Conservation (phyloP, 1,140 invertebrate species). For the Apocrypta bakeri region DNA sequence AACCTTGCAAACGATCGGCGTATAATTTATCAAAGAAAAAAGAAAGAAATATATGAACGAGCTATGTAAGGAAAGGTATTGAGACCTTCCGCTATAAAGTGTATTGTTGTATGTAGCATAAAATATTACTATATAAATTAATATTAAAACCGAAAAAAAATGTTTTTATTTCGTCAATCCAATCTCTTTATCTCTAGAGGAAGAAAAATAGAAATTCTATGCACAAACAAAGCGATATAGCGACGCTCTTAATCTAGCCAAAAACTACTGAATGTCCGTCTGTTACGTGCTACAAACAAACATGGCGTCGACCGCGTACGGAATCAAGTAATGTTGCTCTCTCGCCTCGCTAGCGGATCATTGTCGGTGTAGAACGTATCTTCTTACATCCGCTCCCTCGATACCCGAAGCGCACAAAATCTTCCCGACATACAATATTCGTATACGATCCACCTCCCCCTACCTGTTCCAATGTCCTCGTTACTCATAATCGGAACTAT, state of each 20-base stretch:
- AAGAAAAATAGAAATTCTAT: background rate
- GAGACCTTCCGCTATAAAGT: constrained; percentile 45
- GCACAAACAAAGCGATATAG: too few species aligned
- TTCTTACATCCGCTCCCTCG: background rate
- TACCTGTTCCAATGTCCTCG: background rate
- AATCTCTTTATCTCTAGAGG: background rate
- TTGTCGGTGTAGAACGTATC: background rate
- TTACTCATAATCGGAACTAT: background rate
- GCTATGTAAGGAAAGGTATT: constrained; percentile 15
- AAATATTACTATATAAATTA: constrained; percentile 49
- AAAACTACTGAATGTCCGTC: background rate
- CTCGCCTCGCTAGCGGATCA: background rate
- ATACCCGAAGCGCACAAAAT: background rate
- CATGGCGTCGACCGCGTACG: background rate
- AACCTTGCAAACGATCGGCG: background rate
- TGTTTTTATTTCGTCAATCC: constrained; percentile 24
- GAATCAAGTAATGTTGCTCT: constrained; percentile 29
- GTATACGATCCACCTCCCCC: background rate
- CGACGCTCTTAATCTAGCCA: background rate
- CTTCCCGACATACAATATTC: background rate
- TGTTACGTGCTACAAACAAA: background rate
- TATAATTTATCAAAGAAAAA: too few species aligned
- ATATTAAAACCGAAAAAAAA: constrained; percentile 32
- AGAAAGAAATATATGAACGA: background rate
- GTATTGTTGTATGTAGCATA: constrained; percentile 46